Evolutionary conservation across 1,140 invertebrate genomes (phyloP), one percentile per base, ranked within the genome.

Genomic region (Teleopsis dalmanni): DNA sequence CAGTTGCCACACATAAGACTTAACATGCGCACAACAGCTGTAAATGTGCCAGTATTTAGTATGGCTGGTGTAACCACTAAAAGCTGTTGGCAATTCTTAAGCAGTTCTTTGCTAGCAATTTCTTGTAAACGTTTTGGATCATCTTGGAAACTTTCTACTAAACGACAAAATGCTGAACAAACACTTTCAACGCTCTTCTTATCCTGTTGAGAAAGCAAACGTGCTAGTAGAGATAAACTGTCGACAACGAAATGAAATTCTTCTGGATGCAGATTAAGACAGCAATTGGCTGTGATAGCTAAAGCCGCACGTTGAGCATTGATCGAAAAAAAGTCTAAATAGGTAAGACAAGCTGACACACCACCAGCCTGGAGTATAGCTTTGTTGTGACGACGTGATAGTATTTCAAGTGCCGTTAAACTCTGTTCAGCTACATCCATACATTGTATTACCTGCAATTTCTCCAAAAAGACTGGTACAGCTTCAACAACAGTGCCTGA

Each of bases 401-500:
- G 76, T 85, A 96, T 97, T 69, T 98, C 95, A 18, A 98, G 75
- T 2, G 95, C 95, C 5, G 94, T 96, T 36, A 98, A 75, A 58
- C 89, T 91, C 73, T 98, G 95, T 73, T 98, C 95, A 14, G 95
- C 95, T 4, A 98, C 95, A 74, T 98, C 95, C 92, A 98, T 98
- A 70, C 95, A 98, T 56, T 97, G 94, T 55, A 98, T 98, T 1
- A 91, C 89, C 76, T 98, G 92, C 29, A 98, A 76, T 74, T 98
- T 95, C 73, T 94, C 89, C 18, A 96, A 74, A 73, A 96, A 95
- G 6, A 92, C 90, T 3, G 96, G 95, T 23, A 99, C 89, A 16
- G 95, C 95, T 57, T 99, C 92, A 3, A 96, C 91, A 9, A 99
- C 93, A 14, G 97, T 89, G 5, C 91, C 87, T 22, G 94, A 95